Base-by-base conservation (phyloP, 2,888 invertebrate species). In the Allophyes oxyacanthae region DNA sequence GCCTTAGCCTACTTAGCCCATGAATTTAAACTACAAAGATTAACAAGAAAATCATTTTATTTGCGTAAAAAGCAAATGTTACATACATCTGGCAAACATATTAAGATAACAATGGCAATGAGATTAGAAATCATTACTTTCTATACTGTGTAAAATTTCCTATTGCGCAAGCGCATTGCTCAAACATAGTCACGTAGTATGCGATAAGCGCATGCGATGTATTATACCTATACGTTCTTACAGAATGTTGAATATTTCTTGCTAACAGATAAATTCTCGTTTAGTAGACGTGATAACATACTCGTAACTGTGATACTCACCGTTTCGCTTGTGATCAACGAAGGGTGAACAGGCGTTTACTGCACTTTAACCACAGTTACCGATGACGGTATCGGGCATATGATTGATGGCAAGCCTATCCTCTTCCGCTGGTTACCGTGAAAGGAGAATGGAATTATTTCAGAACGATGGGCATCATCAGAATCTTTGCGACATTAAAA, bases 111-210 rank as follows among this genome's bases (percentile, higher is more conserved):
- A 85, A 79, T 82, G 82, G 83, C 86, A 86, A 85, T 87, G 82
- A 87, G 84, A 88, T 87, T 84, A 84, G 83, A 86, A 88, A 87
- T 86, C 81, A 87, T 86, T 88, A 86, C 86, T 88, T 88, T 88
- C 85, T 82, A 85, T 83, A 78, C 77, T 58, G 78, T 82, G 83
- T 86, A 85, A 85, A 87, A 85, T 86, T 75, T 86, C 81, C 78
- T 81, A 85, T 88, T 89, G 81, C 84, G 79, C 79, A 89, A 89
- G 72, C 64, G 63, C 56, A 76, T 77, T 78, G 78, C 78, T 81
- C 72, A 72, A 75, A 75, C 76, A 77, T 72, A 71, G 60, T 72
- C 77, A 77, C 80, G 83, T 81, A 79, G 63, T 64, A 26, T 69
- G 75, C 81, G 83, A 83, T 84, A 83, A 75, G 75, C 64, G 46